These are phyloP conservation scores for Muscidifurax raptorellus DNA, from an alignment of 1,140 invertebrate species.

Conservation along the genomic window DNA sequence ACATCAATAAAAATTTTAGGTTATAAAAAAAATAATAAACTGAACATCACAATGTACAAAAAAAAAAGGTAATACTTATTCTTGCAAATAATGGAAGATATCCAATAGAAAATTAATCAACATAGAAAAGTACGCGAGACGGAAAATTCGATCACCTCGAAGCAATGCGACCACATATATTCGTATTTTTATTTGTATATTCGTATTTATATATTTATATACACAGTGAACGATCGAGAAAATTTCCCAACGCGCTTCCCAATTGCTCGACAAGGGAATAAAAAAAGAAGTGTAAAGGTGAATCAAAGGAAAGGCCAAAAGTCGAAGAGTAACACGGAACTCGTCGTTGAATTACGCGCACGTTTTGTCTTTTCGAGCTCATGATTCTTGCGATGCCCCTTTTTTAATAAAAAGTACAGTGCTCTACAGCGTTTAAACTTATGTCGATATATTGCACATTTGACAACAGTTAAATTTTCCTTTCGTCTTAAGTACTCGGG, in stretches of 20 bases:
- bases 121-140: conserved; percentile 23
- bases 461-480: conserved; percentile 74
- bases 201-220: conserved; percentile 73
- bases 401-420: conserved; percentile 67
- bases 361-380: conserved; percentile 48
- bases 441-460: conserved; percentile 76
- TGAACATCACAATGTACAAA: conserved; percentile 36
- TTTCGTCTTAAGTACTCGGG: conserved; percentile 69
- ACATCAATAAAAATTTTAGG: conserved; percentile 32
- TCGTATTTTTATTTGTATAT: conserved; percentile 64
- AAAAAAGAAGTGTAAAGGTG: conserved; percentile 38
- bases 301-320: neutral
- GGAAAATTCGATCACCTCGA: conserved; percentile 65
- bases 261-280: conserved; percentile 47
- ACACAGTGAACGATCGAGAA: conserved; percentile 60
- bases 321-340: neutral
- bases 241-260: conserved; percentile 55
- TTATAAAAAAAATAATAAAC: conserved; percentile 39
- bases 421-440: conserved; percentile 70
- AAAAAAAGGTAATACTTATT: conserved; percentile 24
- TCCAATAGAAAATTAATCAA: neutral
- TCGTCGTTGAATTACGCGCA: neutral
- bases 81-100: conserved; percentile 26
- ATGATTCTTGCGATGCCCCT: conserved; percentile 13
- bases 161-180: conserved; percentile 67